Evolutionary conservation across 1,140 invertebrate species (phyloP).

Genomic region (Euschistus heros): DNA sequence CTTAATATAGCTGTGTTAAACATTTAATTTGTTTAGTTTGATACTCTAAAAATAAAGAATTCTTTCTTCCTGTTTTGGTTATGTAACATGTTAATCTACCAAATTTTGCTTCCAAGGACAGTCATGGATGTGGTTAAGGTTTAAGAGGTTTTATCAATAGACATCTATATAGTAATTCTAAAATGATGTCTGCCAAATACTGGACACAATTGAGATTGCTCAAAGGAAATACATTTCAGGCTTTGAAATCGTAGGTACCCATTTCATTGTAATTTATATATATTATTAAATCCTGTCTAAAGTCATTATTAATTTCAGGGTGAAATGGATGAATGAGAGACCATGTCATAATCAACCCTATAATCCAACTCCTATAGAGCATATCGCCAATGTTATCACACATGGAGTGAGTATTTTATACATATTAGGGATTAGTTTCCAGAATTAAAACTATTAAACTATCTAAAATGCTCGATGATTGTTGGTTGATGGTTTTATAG

Average conservation of each 20-base stretch:
- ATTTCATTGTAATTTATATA: neutral
- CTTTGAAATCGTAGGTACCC: neutral
- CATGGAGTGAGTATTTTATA: conserved; percentile 58
- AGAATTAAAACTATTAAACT: too few species aligned
- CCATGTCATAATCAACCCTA: conserved; percentile 53
- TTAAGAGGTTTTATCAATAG: neutral
- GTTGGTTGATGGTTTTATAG: too few species aligned
- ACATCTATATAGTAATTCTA: too few species aligned
- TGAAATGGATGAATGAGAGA: conserved; percentile 57
- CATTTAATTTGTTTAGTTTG: too few species aligned
- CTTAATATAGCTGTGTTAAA: too few species aligned
- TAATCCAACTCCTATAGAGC: conserved; percentile 67
- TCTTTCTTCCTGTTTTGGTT: too few species aligned
- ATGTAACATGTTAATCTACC: too few species aligned
- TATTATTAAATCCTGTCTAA: neutral
- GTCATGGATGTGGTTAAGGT: neutral
- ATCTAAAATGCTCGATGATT: too few species aligned
- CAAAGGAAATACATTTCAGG: neutral
- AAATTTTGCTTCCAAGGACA: too few species aligned
- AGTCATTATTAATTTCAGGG: conserved; percentile 38
- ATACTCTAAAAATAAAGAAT: too few species aligned
- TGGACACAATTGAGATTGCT: neutral
- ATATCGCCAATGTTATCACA: conserved; percentile 81
- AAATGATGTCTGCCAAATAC: neutral
- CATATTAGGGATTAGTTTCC: too few species aligned